Base-by-base conservation (phyloP, 2,113 vertebrate species). In the Lipophrys pholis region DNA sequence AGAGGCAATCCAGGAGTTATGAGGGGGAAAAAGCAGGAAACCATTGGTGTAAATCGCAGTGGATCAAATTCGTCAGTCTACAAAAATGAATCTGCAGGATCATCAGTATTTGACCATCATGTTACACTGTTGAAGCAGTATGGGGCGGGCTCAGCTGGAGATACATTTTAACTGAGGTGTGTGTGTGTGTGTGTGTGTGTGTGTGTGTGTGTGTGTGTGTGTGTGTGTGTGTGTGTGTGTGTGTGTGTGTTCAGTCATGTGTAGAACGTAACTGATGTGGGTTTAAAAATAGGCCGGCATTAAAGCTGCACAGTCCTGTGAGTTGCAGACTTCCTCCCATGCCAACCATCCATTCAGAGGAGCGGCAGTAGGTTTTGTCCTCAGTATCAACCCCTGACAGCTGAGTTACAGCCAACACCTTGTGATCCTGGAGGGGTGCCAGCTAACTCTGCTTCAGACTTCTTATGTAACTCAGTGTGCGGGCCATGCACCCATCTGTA, bases 211-310 rank as follows among this genome's bases (percentile, higher is more conserved):
- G 21, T 14, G 46, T 39, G 67, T 21, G 2, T 55, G n/a, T 43
- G 57, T 60, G 57, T 60, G 41, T 60, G 43, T 66, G 50, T 53
- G 51, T 56, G 16, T 46, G 69, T 61, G 40, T 71, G 69, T 17
- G 57, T 39, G 57, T 49, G 65, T 16, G 50, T 55, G 50, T 61
- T 50, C 73, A 72, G 85, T 74, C 85, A 82, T 75, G 69, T 62
- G 69, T 42, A 65, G 43, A 69, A 59, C 72, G 64, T 57, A 63
- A 21, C 66, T 68, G 75, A 81, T 79, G 70, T 43, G 10, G 16
- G 55, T 69, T 78, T 83, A 81, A 76, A 87, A 87, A 87, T 87
- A 91, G 82, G 69, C 40, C 17, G 50, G 41, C 49, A 75, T 77
- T 79, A 81, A 84, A 61, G 40, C 66, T 49, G 49, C 12, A 48